phyloP scores from a whole-genome alignment of 2,113 vertebrate genomes.

The Noturus placidus region DNA sequence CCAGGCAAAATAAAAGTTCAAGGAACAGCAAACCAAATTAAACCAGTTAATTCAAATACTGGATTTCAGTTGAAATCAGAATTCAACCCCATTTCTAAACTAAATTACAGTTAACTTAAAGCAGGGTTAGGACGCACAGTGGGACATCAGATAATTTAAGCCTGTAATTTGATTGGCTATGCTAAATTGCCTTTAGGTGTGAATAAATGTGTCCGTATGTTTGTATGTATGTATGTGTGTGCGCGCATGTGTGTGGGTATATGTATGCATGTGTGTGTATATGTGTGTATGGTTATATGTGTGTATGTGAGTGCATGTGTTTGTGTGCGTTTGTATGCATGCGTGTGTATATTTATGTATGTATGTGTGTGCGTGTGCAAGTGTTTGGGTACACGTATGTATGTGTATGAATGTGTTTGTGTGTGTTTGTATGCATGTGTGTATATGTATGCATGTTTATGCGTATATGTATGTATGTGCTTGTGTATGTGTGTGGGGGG shows the following conservation, averaged over 20 bases:
- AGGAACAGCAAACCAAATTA: background rate
- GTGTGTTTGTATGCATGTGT: no score
- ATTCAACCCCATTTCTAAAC: background rate
- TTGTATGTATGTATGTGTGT: background rate
- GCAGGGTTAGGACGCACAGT: background rate
- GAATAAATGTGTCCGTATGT: background rate
- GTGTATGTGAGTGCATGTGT: no score
- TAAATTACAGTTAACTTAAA: background rate
- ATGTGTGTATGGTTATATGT: no score
- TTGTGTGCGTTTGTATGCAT: no score
- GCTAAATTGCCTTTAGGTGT: background rate
- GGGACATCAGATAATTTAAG: background rate
- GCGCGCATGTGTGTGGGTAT: background rate
- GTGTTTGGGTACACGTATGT: no score
- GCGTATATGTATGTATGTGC: accelerated
- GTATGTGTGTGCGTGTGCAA: no score
- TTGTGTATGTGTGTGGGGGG: no score
- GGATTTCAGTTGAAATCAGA: background rate
- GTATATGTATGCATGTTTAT: no score
- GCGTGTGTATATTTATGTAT: no score
- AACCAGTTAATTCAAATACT: background rate
- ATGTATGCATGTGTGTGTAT: background rate
- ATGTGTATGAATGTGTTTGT: no score
- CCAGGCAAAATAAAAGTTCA: background rate
- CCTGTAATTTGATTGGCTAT: background rate